Evolutionary conservation across 2,888 invertebrate genomes (phyloP).

Genomic region (Nemoura dubitans): DNA sequence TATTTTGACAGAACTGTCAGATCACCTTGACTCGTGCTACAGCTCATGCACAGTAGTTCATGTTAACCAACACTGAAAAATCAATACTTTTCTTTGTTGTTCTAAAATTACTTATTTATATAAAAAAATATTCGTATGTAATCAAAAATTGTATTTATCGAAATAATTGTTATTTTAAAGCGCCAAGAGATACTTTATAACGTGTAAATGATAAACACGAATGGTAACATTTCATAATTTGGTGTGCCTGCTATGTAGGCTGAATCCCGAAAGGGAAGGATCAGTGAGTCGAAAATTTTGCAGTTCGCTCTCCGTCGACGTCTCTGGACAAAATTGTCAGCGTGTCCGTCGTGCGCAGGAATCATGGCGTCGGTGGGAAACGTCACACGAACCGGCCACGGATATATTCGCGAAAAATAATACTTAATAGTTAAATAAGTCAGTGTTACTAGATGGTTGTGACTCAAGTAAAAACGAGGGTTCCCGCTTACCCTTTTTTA

Average conservation of each 20-base stretch:
- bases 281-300: background rate
- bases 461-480: background rate
- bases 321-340: background rate
- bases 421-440: background rate
- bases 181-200: background rate
- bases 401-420: background rate
- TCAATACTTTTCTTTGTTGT: background rate
- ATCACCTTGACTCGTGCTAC: background rate
- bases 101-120: background rate
- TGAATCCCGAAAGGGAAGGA: too few relatives aligned
- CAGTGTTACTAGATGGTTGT: background rate
- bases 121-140: background rate
- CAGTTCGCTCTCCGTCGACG: background rate
- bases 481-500: background rate
- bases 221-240: background rate
- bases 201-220: background rate
- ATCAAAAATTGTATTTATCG: background rate
- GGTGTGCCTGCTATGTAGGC: background rate
- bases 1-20: slow-evolving; percentile 1
- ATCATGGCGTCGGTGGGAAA: background rate
- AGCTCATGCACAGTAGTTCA: background rate
- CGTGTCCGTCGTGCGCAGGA: background rate
- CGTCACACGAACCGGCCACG: background rate
- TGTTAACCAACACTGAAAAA: background rate
- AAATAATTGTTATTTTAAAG: background rate